A percentile compares a stretch with the other conserved stretches of the same genome.
Conservation (phyloP, 2,797 vertebrate species). For the Pantherophis alleghaniensis region DNA sequence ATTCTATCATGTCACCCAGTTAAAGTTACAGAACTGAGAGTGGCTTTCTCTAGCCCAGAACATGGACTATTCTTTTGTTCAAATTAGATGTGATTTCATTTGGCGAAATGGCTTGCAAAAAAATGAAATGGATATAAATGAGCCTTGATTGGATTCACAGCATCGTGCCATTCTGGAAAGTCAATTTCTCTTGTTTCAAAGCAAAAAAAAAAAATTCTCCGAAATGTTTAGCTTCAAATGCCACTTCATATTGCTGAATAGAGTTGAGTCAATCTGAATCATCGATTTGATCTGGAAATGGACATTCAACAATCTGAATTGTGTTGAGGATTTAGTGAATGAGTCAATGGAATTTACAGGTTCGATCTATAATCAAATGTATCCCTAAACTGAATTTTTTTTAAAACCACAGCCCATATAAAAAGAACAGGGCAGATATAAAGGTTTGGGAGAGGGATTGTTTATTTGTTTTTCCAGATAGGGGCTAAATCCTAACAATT, state of each 20-base stretch:
- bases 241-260: not conserved
- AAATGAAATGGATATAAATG: too few species aligned
- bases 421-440: not conserved
- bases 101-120: too few species aligned
- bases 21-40: too few species aligned
- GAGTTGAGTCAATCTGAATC: not conserved
- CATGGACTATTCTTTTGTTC: too few species aligned
- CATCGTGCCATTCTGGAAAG: too few species aligned
- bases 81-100: too few species aligned
- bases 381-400: not conserved
- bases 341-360: not conserved
- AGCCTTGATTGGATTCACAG: too few species aligned
- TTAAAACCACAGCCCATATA: not conserved
- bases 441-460: not conserved
- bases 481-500: too few species aligned
- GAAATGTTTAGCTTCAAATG: not conserved
- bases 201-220: not conserved
- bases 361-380: not conserved
- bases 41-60: too few species aligned
- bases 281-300: not conserved
- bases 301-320: not conserved
- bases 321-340: not conserved
- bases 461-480: not conserved
- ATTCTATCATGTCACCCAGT: too few species aligned
- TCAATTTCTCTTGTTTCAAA: not conserved